A percentile compares a stretch with the other conserved stretches of the same genome.
Conservation (phyloP, 2,888 invertebrate genomes). For the Aporophyla lueneburgensis region DNA sequence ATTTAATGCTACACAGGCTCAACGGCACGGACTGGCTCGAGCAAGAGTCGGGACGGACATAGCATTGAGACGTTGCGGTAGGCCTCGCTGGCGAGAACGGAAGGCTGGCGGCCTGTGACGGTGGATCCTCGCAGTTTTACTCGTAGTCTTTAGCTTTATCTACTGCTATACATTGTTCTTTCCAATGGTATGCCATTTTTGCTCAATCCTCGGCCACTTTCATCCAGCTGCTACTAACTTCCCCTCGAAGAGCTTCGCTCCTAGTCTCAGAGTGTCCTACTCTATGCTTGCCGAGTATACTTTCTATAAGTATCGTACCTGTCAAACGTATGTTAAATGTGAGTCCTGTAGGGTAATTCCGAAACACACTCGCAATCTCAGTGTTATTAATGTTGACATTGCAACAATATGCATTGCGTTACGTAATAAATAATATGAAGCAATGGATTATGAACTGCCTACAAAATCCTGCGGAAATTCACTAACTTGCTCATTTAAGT, state of each 20-base stretch:
- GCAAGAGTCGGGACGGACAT: no score
- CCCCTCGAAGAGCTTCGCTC: not conserved
- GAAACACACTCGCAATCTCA: not conserved
- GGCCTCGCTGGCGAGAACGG: no score
- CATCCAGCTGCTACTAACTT: not conserved
- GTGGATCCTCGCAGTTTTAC: not conserved
- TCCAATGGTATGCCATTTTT: not conserved
- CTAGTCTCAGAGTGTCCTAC: not conserved
- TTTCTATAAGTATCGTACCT: not conserved
- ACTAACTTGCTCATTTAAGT: no score
- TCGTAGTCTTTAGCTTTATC: not conserved
- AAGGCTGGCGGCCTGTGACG: no score
- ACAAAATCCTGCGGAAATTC: not conserved
- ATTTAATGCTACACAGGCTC: no score
- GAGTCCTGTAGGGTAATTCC: no score
- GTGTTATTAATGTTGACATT: not conserved
- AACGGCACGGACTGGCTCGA: no score
- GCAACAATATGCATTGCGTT: not conserved
- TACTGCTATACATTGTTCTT: not conserved
- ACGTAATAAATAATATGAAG: not conserved
- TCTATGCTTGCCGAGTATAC: not conserved
- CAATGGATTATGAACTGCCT: not conserved
- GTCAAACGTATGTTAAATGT: no score
- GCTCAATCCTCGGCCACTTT: not conserved
- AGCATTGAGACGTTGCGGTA: no score